Percentiles rank a stretch among this genome's conserved stretches.
Evolutionary conservation across 2,113 vertebrate species (phyloP).

Genomic region (Eudyptes chrysolophus): DNA sequence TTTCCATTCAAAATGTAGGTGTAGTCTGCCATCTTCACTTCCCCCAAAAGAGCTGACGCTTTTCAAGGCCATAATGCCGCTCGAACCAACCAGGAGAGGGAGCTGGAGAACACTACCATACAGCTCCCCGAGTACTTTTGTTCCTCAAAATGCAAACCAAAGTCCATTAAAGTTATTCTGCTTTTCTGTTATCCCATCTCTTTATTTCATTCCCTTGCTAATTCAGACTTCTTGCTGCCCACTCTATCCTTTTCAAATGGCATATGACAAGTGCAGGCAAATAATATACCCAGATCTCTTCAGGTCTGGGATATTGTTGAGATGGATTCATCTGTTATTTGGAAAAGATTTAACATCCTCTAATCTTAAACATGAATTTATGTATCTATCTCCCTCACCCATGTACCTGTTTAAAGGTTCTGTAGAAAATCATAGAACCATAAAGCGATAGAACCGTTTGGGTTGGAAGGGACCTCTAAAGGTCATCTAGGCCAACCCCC

Average conservation of each 20-base stretch:
- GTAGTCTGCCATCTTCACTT: not conserved
- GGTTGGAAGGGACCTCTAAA: not conserved
- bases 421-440: not conserved
- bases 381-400: not conserved
- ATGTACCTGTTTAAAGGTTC: not conserved
- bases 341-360: not conserved
- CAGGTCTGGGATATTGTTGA: not conserved
- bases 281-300: not conserved
- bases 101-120: not conserved
- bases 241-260: not conserved
- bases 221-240: not conserved
- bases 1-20: not conserved
- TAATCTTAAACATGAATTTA: not conserved
- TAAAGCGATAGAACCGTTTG: not conserved
- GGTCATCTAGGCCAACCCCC: too few relatives aligned
- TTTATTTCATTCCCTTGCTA: not conserved
- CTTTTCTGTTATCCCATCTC: not conserved
- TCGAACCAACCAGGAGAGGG: conserved; percentile 34
- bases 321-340: not conserved
- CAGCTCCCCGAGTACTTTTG: not conserved
- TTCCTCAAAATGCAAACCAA: not conserved
- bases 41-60: not conserved
- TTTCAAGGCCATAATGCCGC: not conserved
- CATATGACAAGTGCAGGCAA: not conserved
- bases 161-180: not conserved